Evolutionary conservation across 2,113 vertebrate genomes (phyloP).

Genomic region (Takifugu bimaculatus): DNA sequence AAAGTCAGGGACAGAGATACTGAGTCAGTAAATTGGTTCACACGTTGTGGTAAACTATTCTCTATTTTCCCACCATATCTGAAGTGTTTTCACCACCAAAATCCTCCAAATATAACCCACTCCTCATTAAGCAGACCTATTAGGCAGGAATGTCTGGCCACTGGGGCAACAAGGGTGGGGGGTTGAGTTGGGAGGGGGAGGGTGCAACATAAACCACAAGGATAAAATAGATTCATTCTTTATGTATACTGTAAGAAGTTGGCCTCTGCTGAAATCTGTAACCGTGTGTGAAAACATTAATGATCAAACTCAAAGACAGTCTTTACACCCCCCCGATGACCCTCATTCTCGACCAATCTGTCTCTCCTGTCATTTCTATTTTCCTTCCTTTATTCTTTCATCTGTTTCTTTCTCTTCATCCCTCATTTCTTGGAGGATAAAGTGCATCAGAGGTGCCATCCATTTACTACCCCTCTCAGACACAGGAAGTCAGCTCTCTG

Average conservation of each 20-base stretch:
- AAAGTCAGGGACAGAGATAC: constrained; percentile 50
- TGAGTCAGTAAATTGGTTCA: constrained; percentile 53
- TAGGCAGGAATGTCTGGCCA: constrained; percentile 76
- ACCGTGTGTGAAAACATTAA: constrained; percentile 72
- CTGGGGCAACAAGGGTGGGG: constrained; percentile 57
- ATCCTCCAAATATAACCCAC: constrained; percentile 70
- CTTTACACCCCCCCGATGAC: constrained; percentile 69
- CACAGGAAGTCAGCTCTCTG: constrained; percentile 70
- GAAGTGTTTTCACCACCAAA: constrained; percentile 68
- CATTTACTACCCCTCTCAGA: constrained; percentile 69
- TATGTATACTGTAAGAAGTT: constrained; percentile 63
- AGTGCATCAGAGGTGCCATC: constrained; percentile 71
- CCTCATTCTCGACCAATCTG: constrained; percentile 59
- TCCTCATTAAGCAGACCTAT: constrained; percentile 74
- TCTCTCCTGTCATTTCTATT: constrained; percentile 69
- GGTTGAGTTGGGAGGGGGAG: constrained; percentile 7
- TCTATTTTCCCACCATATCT: constrained; percentile 71
- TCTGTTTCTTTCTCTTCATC: constrained; percentile 50
- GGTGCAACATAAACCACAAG: constrained; percentile 60
- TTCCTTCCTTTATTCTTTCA: constrained; percentile 69
- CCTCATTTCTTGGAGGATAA: constrained; percentile 51
- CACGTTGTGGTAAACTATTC: constrained; percentile 53
- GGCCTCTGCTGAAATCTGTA: constrained; percentile 64
- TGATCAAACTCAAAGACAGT: constrained; percentile 69
- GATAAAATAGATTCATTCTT: constrained; percentile 73